These are phyloP conservation scores for Papilio dardanus DNA, from an alignment of 1,140 invertebrate genomes.

Conservation along the genomic window DNA sequence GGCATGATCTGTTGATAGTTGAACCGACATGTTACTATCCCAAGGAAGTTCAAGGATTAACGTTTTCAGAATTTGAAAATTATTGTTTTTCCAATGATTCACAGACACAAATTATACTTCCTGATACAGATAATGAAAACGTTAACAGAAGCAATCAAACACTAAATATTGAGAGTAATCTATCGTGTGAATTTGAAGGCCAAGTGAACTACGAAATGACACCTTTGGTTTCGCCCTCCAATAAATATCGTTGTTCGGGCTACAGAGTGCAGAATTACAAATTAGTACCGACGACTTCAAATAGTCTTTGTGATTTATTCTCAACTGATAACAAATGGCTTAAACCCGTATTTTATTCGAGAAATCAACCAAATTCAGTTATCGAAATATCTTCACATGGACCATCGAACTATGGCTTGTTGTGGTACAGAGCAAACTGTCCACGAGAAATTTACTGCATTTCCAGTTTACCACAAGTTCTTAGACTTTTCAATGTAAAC, in stretches of 20 bases:
- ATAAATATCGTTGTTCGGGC: constrained; percentile 40
- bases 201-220: background rate
- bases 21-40: constrained; percentile 62
- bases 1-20: constrained; percentile 49
- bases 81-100: constrained; percentile 47
- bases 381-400: constrained; percentile 51
- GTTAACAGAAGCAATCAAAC: constrained; percentile 15
- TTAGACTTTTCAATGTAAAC: constrained; percentile 62
- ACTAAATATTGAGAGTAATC: constrained; percentile 9
- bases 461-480: constrained; percentile 52
- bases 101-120: background rate
- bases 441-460: constrained; percentile 62
- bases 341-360: constrained; percentile 50
- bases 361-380: constrained; percentile 49
- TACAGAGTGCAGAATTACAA: constrained; percentile 37
- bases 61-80: constrained; percentile 57
- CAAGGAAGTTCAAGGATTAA: constrained; percentile 45
- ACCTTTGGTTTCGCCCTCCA: constrained; percentile 33
- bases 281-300: background rate
- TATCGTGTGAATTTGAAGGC: background rate
- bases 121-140: background rate
- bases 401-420: constrained; percentile 49
- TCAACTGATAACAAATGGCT: constrained; percentile 51
- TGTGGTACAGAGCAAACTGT: constrained; percentile 68
- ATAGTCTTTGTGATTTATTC: constrained; percentile 7